phyloP scores from a whole-genome alignment of 2,888 invertebrate species.

The Clostera curtula region DNA sequence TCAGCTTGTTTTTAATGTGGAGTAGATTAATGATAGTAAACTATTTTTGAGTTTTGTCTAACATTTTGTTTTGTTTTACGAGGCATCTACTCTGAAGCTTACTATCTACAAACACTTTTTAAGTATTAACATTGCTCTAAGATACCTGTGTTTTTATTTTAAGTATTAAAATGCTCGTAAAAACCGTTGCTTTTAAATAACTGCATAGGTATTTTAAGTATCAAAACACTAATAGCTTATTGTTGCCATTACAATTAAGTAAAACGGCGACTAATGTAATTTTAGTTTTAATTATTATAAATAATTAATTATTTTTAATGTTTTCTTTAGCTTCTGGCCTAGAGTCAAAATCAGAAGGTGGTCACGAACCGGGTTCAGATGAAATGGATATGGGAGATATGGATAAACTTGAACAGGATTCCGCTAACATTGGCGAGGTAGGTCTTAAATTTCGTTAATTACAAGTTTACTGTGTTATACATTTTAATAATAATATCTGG shows the following conservation, averaged over 20 bases:
- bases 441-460: no score
- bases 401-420: slow-evolving; percentile 68
- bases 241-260: no score
- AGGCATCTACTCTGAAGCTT: background rate
- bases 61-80: slow-evolving; percentile 15
- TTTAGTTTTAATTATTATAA: slow-evolving; percentile 2
- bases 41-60: slow-evolving; percentile 12
- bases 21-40: slow-evolving; percentile 41
- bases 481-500: no score
- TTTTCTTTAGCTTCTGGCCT: slow-evolving; percentile 24
- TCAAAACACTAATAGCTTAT: no score
- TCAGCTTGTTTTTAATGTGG: slow-evolving; percentile 62
- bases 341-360: slow-evolving; percentile 47
- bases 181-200: no score
- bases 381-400: slow-evolving; percentile 71
- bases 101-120: background rate
- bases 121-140: no score
- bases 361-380: slow-evolving; percentile 52
- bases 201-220: no score
- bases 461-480: no score
- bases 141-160: no score
- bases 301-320: slow-evolving; percentile 9
- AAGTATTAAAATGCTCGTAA: no score
- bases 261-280: no score
- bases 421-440: slow-evolving; percentile 69